phyloP scores from a whole-genome alignment of 2,888 invertebrate species.

The Buathra laborator region DNA sequence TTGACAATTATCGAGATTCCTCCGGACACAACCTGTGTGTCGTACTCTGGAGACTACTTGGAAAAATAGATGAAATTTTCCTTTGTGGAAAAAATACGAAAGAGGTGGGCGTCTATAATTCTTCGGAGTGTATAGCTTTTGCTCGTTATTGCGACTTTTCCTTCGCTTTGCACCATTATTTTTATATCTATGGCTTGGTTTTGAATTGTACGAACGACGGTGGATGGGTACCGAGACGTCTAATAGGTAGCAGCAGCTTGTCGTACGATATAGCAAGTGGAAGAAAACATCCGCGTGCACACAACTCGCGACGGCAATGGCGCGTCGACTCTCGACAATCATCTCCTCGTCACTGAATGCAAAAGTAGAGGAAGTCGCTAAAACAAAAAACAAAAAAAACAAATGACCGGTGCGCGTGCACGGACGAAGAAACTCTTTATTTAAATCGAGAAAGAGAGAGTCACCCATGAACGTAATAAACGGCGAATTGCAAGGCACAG shows the following conservation, averaged over 20 bases:
- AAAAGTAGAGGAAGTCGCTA: background rate
- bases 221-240: constrained; percentile 15
- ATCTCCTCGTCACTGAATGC: constrained; percentile 40
- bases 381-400: constrained; percentile 7
- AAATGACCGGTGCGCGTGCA: constrained; percentile 2
- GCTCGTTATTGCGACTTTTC: constrained; percentile 54
- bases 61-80: constrained; percentile 4
- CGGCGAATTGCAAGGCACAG: background rate
- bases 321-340: constrained; percentile 35
- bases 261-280: constrained; percentile 18
- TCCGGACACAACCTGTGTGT: background rate
- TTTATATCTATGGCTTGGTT: constrained; percentile 32
- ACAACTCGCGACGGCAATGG: background rate
- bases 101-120: constrained; percentile 21
- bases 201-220: constrained; percentile 18
- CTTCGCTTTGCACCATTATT: constrained; percentile 27
- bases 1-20: background rate
- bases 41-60: background rate
- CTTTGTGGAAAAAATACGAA: constrained; percentile 7
- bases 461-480: constrained; percentile 9
- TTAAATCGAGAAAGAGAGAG: constrained; percentile 22
- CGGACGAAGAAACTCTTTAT: constrained; percentile 1
- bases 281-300: constrained; percentile 32
- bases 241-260: constrained; percentile 31
- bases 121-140: constrained; percentile 8